Percentiles rank a stretch among this genome's conserved stretches.
Conservation (phyloP, 2,113 vertebrate species). For the Bothrops jararaca region DNA sequence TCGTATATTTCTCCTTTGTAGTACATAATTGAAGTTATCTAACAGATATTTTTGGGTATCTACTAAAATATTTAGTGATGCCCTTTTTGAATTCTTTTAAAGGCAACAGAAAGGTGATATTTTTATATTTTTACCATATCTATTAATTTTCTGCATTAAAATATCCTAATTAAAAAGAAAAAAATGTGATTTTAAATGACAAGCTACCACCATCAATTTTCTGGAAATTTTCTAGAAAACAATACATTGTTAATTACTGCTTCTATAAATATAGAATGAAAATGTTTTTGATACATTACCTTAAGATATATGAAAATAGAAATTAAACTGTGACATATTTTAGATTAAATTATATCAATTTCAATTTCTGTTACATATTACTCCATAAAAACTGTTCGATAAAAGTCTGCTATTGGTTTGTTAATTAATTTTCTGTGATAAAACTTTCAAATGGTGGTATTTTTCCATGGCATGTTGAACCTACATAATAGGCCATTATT, state of each 20-base stretch:
- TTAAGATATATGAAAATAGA: background rate
- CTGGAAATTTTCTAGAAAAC: background rate
- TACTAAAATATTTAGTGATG: background rate
- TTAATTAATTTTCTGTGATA: slow-evolving; percentile 57
- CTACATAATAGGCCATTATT: slow-evolving; percentile 40
- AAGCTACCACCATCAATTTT: background rate
- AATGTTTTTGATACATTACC: slow-evolving; percentile 20
- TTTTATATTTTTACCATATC: background rate
- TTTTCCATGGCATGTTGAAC: slow-evolving; percentile 41
- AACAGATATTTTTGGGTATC: background rate
- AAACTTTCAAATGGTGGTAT: slow-evolving; percentile 40
- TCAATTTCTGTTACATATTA: slow-evolving; percentile 20
- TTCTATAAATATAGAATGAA: slow-evolving; percentile 19
- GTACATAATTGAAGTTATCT: background rate
- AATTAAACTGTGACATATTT: slow-evolving; percentile 34
- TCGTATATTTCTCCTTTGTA: background rate
- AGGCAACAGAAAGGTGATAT: background rate
- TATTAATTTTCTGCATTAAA: background rate
- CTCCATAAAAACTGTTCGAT: slow-evolving; percentile 38
- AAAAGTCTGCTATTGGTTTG: slow-evolving; percentile 30
- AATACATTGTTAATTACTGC: background rate
- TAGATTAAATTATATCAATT: slow-evolving; percentile 44
- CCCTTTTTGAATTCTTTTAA: background rate
- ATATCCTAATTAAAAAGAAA: background rate
- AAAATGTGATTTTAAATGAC: background rate